Evolutionary conservation across 2,113 vertebrate genomes (phyloP).

Genomic region (Cepphus grylle): DNA sequence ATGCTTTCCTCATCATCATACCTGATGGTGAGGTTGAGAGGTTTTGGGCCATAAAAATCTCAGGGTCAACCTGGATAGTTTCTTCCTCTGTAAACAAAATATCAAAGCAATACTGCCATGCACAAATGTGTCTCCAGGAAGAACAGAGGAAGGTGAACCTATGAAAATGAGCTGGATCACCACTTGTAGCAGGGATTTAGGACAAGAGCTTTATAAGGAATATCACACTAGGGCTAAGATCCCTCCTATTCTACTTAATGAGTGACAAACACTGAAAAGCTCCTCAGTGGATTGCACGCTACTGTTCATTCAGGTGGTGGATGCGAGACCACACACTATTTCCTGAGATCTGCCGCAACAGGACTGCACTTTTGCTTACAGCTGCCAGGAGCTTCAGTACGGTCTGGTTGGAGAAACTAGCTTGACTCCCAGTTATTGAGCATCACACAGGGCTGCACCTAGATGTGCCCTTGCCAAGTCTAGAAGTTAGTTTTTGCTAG

Average conservation of each 20-base stretch:
- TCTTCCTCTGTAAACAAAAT: neutral
- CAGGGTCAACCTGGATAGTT: neutral
- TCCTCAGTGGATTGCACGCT: neutral
- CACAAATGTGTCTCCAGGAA: neutral
- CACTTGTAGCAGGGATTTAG: neutral
- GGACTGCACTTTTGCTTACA: too few relatives aligned
- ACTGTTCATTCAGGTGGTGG: fast-evolving
- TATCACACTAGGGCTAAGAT: neutral
- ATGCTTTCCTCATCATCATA: neutral
- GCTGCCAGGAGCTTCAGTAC: neutral
- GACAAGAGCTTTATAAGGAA: neutral
- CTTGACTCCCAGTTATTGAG: neutral
- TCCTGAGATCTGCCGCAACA: neutral
- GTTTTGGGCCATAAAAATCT: neutral
- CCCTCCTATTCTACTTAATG: neutral
- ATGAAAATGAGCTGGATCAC: neutral
- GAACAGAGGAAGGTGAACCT: neutral
- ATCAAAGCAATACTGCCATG: neutral
- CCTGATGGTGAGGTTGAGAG: neutral
- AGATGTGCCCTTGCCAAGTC: neutral
- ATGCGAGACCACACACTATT: neutral
- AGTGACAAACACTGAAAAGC: neutral
- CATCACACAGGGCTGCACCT: neutral
- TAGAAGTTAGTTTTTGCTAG: neutral
- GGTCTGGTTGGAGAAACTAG: neutral